Conservation (phyloP, 2,113 vertebrate species). For the Serinus canaria region DNA sequence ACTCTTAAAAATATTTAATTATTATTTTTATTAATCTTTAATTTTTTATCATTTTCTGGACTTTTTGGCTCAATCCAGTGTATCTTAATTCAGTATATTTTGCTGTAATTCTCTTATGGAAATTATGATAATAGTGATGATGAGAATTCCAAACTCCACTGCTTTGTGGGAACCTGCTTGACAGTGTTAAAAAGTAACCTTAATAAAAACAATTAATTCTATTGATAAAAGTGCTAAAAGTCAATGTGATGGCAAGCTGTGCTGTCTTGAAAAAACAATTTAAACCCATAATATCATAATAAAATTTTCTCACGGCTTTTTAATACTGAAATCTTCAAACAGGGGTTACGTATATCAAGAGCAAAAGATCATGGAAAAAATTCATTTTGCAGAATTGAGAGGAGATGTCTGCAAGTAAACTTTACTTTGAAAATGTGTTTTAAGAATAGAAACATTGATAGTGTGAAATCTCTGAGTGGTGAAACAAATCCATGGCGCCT, state of each 20-base stretch:
- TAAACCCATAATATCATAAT: background rate
- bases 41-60: background rate
- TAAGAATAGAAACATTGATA: background rate
- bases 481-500: background rate
- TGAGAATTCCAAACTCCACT: background rate
- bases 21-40: background rate
- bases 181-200: background rate
- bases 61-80: background rate
- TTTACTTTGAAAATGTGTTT: background rate
- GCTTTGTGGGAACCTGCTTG: background rate
- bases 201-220: background rate
- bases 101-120: background rate
- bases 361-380: background rate
- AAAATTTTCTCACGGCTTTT: background rate
- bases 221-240: background rate
- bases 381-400: background rate
- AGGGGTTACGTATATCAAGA: background rate
- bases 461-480: background rate
- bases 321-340: background rate
- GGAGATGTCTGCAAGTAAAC: background rate
- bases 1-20: background rate
- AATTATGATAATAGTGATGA: background rate
- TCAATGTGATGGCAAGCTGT: background rate
- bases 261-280: background rate
- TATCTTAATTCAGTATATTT: background rate